Evolutionary conservation across 1,140 invertebrate species (phyloP).

Genomic region (Carcinoscorpius rotundicauda): DNA sequence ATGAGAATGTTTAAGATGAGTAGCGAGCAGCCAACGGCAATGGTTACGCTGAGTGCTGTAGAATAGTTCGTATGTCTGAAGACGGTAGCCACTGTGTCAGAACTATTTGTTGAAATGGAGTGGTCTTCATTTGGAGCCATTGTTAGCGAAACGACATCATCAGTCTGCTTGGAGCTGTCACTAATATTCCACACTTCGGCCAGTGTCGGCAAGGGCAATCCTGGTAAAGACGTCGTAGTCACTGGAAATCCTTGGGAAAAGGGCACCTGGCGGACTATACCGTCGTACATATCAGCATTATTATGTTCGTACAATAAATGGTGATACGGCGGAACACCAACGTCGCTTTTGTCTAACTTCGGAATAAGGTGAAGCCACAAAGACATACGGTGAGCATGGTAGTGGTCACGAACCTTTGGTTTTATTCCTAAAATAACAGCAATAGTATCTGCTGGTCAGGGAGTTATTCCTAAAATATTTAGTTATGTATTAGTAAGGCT

Average conservation of each 20-base stretch:
- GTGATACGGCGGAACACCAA: constrained; percentile 64
- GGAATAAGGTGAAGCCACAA: constrained; percentile 83
- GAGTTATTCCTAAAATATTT: too few relatives aligned
- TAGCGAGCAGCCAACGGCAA: constrained; percentile 76
- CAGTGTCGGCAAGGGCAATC: too few relatives aligned
- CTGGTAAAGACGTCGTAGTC: too few relatives aligned
- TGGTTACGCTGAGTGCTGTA: constrained; percentile 73
- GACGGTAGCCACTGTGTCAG: too few relatives aligned
- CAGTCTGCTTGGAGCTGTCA: too few relatives aligned
- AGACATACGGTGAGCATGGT: constrained; percentile 76
- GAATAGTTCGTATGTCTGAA: constrained; percentile 43
- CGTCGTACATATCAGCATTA: constrained; percentile 38
- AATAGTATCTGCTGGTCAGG: background rate
- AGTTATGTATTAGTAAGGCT: too few relatives aligned
- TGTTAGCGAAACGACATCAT: too few relatives aligned
- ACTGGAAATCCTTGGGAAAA: background rate
- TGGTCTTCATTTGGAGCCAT: too few relatives aligned
- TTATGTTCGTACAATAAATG: constrained; percentile 61
- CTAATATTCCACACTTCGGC: too few relatives aligned
- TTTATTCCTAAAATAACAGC: constrained; percentile 30
- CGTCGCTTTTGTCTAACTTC: constrained; percentile 44
- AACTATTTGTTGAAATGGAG: too few relatives aligned
- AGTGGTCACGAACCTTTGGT: constrained; percentile 63
- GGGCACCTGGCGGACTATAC: constrained; percentile 13
- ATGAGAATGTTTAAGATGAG: constrained; percentile 81